Base-by-base conservation (phyloP, 2,888 invertebrate species). In the Drosophila macrospina region DNA sequence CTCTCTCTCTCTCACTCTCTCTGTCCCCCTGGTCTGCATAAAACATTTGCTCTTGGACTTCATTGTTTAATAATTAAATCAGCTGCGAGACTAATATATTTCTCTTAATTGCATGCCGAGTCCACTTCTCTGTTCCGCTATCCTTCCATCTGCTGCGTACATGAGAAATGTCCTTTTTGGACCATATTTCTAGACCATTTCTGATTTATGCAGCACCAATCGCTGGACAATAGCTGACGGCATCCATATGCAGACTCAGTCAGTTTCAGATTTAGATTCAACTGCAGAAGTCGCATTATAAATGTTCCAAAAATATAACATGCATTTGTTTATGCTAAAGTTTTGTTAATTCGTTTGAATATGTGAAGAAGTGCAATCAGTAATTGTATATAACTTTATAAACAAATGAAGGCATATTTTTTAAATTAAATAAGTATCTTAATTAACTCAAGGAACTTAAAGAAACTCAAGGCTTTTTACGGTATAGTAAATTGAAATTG, bases 61-160 rank as follows among this genome's bases (percentile, higher is more conserved):
- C 89, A 90, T 89, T 89, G 88, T 90, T 90, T 78, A 91, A 91
- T 91, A 91, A 90, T 90, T 91, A 91, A 90, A 91, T 90, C 90
- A 88, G 89, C 81, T 82, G 86, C 89, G 81, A 85, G 91, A 89
- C 91, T 87, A 90, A 90, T 90, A 88, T 91, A 84, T 91, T 89
- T 84, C 83, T 82, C 86, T 90, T 88, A 90, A 91, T 90, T 89
- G 89, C 90, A 67, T 74, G 64, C 78, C 64, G 69, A 65, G 65
- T 82, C 82, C 61, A 76, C 50, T 68, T 24, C 30, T 8, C 15
- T 6, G 1, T 24, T 10, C 7, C 10, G 2, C 16, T 0, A 3
- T n/a, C 26, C 6, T 6, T 1, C 2, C 20, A 15, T 13, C 11
- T 2, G 10, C 24, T 50, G 68, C 61, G 67, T 52, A 5, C n/a